Evolutionary conservation across 1,140 invertebrate genomes (phyloP).

Genomic region (Diorhabda elongata): DNA sequence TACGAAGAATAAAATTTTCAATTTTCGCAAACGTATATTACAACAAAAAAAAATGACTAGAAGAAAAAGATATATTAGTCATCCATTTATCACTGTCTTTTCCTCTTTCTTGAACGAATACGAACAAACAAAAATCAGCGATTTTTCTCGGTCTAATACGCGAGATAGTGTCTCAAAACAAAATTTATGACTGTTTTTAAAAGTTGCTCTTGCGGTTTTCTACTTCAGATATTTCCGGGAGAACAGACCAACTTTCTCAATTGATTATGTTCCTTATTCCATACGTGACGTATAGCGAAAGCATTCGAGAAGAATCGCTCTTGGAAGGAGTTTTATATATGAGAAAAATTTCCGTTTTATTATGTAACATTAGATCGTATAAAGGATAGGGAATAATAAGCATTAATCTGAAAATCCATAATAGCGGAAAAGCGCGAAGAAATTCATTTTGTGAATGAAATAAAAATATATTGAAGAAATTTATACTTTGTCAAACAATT

Average conservation of each 20-base stretch:
- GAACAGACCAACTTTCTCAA: constrained; percentile 3
- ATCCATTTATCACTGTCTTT: constrained; percentile 7
- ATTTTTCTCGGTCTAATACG: constrained; percentile 10
- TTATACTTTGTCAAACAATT: no score
- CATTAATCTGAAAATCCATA: no score
- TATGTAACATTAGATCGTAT: no score
- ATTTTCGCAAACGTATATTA: no score
- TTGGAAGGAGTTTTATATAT: background rate
- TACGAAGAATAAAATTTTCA: no score
- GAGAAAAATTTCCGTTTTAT: background rate
- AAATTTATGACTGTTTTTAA: constrained; percentile 11
- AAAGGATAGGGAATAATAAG: no score
- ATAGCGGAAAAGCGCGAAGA: no score
- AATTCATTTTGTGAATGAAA: no score
- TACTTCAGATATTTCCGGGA: constrained; percentile 9
- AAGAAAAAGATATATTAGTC: background rate
- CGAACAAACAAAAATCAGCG: constrained; percentile 15
- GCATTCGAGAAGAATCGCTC: background rate
- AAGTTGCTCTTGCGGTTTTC: constrained; percentile 8
- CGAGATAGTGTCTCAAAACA: constrained; percentile 8
- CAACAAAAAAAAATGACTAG: background rate
- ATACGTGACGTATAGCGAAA: background rate
- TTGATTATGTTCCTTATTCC: constrained; percentile 10
- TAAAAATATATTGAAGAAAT: no score
- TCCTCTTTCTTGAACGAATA: background rate